phyloP scores from a whole-genome alignment of 2,797 vertebrate species.

The Crypturellus tataupa region DNA sequence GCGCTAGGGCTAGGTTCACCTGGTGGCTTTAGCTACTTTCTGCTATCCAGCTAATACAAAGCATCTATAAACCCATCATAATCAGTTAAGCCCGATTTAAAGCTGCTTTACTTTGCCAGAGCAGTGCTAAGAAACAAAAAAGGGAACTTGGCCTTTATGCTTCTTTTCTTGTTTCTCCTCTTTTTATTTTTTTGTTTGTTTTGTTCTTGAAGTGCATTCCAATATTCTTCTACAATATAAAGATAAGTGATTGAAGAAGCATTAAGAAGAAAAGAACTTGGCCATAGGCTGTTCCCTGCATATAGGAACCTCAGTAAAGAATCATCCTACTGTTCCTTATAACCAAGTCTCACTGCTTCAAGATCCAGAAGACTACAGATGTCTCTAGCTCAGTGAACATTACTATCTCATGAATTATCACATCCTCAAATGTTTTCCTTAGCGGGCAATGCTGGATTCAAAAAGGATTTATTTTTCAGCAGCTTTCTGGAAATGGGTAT shows the following conservation, averaged over 20 bases:
- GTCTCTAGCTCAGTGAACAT: not conserved
- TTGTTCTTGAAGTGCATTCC: not conserved
- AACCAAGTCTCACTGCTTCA: not conserved
- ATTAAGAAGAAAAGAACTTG: not conserved
- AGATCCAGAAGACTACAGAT: not conserved
- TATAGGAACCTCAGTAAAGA: not conserved
- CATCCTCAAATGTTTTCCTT: not conserved
- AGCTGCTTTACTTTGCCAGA: not conserved
- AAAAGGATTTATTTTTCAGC: not conserved
- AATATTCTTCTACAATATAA: not conserved
- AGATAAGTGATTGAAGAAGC: not conserved
- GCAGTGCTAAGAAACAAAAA: not conserved
- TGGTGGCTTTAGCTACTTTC: not conserved
- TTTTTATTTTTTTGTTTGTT: not conserved
- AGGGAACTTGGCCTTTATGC: not conserved
- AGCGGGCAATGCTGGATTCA: not conserved
- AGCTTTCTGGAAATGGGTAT: not conserved
- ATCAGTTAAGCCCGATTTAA: slow-evolving; percentile 29
- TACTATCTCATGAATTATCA: not conserved
- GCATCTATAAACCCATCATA: not conserved
- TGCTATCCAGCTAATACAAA: slow-evolving; percentile 2
- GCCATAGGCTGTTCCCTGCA: not conserved
- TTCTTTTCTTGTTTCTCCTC: not conserved
- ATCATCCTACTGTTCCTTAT: not conserved
- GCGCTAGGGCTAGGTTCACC: not conserved